Base-by-base conservation (phyloP, 2,888 invertebrate species). In the Stenolophus ochropezus region DNA sequence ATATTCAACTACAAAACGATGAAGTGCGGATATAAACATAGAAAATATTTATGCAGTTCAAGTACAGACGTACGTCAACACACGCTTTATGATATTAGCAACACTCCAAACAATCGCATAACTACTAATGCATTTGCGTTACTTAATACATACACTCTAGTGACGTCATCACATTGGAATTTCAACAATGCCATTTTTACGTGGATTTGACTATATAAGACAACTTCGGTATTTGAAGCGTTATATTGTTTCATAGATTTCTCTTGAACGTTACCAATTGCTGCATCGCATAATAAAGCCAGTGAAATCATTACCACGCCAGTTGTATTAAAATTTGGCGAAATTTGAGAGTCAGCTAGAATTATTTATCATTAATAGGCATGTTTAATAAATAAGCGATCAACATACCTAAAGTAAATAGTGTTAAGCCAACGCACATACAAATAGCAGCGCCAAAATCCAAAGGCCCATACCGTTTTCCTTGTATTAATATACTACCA, bases 191-290 rank as follows among this genome's bases (percentile, higher is more conserved):
- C n/a, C n/a, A n/a, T n/a, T n/a, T n/a, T n/a, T n/a, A n/a, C n/a
- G n/a, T n/a, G n/a, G n/a, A n/a, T n/a, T n/a, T n/a, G n/a, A n/a
- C n/a, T n/a, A n/a, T n/a, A n/a, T 77, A 97, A 91, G 0, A 97
- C 97, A 69, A 98, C 95, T 91, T 98, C 98, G 83, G 96, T 95
- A 89, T 97, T 98, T 0, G 94, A 91, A 0, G 97, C 97, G 83
- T 93, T 93, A 87, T 94, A 92, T 83, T 93, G 92, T 86, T 95
- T 96, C 95, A 99, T 97, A 0, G 95, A 94, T 88, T 98, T 98
- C 88, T 99, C 98, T 89, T 99, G 98, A 0, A 98, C 95, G 90
- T 99, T 99, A 18, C 98, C 98, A 84, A 99, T 98, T 6, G 96
- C 92, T 0, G 98, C 98, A 90, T 99, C 98, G 86, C 98, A 98